Conservation (phyloP, 2,113 vertebrate genomes). For the Chamaea fasciata region DNA sequence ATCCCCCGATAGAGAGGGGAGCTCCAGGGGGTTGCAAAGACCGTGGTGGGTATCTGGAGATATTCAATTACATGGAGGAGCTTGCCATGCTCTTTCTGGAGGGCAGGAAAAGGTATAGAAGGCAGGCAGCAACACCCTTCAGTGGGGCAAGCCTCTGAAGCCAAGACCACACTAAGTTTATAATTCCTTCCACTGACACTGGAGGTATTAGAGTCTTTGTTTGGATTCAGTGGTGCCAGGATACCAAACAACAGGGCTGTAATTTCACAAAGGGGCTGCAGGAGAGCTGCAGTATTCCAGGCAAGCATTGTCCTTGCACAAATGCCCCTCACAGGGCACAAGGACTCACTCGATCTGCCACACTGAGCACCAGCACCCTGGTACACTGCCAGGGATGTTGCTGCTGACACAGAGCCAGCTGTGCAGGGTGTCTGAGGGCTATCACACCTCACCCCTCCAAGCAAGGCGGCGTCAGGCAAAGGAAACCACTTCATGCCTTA, state of each 20-base stretch:
- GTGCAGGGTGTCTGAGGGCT: accelerated
- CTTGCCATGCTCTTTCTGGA: background rate
- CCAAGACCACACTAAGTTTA: background rate
- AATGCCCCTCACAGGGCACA: accelerated
- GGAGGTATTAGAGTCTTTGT: background rate
- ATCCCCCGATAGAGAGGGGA: background rate
- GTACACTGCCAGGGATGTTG: background rate
- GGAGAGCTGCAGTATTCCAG: background rate
- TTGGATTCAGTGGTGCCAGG: background rate
- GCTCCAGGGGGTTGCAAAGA: background rate
- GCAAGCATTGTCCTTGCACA: accelerated
- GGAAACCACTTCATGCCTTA: background rate
- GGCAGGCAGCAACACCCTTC: background rate
- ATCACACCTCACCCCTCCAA: background rate
- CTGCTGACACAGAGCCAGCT: background rate
- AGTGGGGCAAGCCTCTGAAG: background rate
- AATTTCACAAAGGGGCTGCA: background rate
- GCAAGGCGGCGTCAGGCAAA: background rate
- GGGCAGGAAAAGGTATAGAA: background rate
- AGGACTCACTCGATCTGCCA: background rate
- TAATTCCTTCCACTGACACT: background rate
- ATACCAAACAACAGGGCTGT: background rate
- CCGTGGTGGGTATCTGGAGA: accelerated
- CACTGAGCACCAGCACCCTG: background rate
- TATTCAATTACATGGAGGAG: background rate